Percentiles rank a stretch among this genome's conserved stretches.
These are phyloP conservation scores for Drosophila kokeensis DNA, from an alignment of 2,888 invertebrate genomes.

Conservation along the genomic window DNA sequence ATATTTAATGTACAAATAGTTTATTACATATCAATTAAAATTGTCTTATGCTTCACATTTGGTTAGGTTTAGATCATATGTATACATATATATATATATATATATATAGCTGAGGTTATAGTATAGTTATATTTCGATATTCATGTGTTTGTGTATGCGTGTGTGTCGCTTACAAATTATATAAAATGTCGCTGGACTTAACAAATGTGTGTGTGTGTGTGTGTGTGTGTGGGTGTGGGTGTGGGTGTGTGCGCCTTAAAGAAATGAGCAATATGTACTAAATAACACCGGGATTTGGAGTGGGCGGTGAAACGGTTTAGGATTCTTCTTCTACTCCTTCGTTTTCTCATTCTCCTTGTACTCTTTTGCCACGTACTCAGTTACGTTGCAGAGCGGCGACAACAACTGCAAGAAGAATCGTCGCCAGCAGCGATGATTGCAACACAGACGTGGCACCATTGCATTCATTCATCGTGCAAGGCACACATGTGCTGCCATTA, in stretches of 20 bases:
- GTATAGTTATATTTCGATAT: constrained; percentile 68
- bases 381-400: constrained; percentile 69
- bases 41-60: constrained; percentile 58
- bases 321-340: background rate
- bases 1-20: constrained; percentile 49
- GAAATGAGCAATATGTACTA: constrained; percentile 61
- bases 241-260: constrained; percentile 38
- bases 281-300: constrained; percentile 64
- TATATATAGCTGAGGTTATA: constrained; percentile 24
- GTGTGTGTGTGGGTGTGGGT: constrained; percentile 18
- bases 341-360: background rate
- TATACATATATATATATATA: constrained; percentile 25
- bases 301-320: constrained; percentile 17
- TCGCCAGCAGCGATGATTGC: constrained; percentile 68
- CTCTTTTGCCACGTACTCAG: constrained; percentile 14
- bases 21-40: constrained; percentile 54
- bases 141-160: constrained; percentile 49
- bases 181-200: constrained; percentile 53
- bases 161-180: constrained; percentile 59
- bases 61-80: constrained; percentile 58
- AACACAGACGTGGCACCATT: constrained; percentile 77
- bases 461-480: constrained; percentile 77
- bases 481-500: constrained; percentile 65
- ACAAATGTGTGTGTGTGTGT: constrained; percentile 46
- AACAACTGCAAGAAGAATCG: constrained; percentile 68